Evolutionary conservation across 2,797 vertebrate genomes (phyloP), one percentile per base, ranked within the genome.

Genomic region (Chlorospingus semifuscus): DNA sequence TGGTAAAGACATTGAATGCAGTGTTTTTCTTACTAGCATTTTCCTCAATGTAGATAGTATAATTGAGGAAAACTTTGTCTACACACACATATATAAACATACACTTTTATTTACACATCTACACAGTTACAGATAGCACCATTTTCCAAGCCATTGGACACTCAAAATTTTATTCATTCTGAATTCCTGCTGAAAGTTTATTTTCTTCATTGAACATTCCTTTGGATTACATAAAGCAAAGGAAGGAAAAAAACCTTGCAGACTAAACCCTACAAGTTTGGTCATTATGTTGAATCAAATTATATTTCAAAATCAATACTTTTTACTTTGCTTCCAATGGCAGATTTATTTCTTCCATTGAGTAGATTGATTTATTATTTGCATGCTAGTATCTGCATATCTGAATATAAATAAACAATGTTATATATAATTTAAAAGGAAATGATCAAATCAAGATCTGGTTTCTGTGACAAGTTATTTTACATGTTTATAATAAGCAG

Each of bases 1-100:
- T 7, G 0, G 2, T 42, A n/a, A 74, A 76, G 3, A 7, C 7
- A 27, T 1, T 26, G 24, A 71, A 44, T 0, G 1, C 6, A 5
- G 1, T 53, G 4, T 8, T 78, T 78, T 82, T 47, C 8, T 85
- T 23, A 26, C 36, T 36, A 64, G 1, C 5, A 52, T 52, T 64
- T 60, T 60, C 18, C 12, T 60, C 12, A 7, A 3, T 39, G 36
- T 29, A 60, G 26, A 60, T 14, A 29, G 26, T 29, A 39, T 22
- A 39, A 26, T 27, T 64, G 24, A 68, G 22, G 63, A 50, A 78
- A 63, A 4, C 2, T 66, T 53, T 66, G 11, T 11, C 9, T 4
- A 36, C 4, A 26, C 12, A 29, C 0, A 17, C 1, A 26, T 3
- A 15, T 22, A 36, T 5, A 57, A 11, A 11, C 3, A 15, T 6